These are phyloP conservation scores for Acrobasis consociella DNA, from an alignment of 2,888 invertebrate genomes.

Conservation along the genomic window DNA sequence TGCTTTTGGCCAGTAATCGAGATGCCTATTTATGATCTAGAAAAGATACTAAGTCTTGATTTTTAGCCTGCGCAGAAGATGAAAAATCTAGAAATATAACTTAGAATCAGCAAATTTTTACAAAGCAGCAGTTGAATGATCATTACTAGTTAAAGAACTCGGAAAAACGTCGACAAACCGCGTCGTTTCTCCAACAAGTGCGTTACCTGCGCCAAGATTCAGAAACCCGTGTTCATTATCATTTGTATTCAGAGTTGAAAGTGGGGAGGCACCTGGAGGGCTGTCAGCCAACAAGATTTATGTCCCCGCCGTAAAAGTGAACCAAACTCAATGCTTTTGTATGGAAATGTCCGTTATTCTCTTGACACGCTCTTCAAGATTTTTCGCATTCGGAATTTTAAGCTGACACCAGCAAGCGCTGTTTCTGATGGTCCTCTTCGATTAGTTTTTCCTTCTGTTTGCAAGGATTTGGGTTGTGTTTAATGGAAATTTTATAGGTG, in stretches of 20 bases:
- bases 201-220: slow-evolving; percentile 37
- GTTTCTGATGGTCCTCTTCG: slow-evolving; percentile 15
- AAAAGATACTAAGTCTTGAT: too few relatives aligned
- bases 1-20: too few relatives aligned
- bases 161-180: slow-evolving; percentile 25
- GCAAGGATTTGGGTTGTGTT: not conserved
- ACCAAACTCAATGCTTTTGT: slow-evolving; percentile 64
- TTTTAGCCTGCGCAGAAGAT: too few relatives aligned
- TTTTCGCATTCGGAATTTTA: slow-evolving; percentile 28
- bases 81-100: too few relatives aligned
- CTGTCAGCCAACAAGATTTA: slow-evolving; percentile 70
- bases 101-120: too few relatives aligned
- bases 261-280: slow-evolving; percentile 60
- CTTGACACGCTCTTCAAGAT: slow-evolving; percentile 34
- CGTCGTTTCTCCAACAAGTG: slow-evolving; percentile 35
- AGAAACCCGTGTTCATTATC: slow-evolving; percentile 65
- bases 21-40: too few relatives aligned
- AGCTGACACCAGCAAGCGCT: slow-evolving; percentile 14
- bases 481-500: slow-evolving; percentile 5
- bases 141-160: not conserved
- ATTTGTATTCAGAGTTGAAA: slow-evolving; percentile 68
- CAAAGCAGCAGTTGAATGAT: too few relatives aligned
- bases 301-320: slow-evolving; percentile 53
- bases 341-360: slow-evolving; percentile 55
- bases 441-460: slow-evolving; percentile 17